phyloP scores from a whole-genome alignment of 1,140 invertebrate species.

The Meloidogyne chitwoodi region DNA sequence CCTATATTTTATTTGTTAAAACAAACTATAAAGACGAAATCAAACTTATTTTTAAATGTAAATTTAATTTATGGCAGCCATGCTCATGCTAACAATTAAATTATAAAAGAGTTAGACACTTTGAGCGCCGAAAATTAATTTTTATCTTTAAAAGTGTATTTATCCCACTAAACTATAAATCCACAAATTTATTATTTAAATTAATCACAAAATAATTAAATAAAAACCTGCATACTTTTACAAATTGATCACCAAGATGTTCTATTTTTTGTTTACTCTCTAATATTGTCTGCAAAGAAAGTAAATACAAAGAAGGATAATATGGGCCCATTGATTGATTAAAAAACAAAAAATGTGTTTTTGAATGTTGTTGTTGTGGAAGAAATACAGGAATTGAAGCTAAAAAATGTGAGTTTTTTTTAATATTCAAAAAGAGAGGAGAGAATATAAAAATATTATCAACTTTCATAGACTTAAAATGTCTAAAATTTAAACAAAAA shows the following conservation, averaged over 20 bases:
- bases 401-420: neutral
- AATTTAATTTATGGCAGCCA: slow-evolving; percentile 12
- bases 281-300: neutral
- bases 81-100: neutral
- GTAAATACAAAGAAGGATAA: neutral
- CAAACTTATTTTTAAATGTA: neutral
- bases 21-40: neutral
- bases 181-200: too few relatives aligned
- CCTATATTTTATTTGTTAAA: too few relatives aligned
- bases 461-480: too few relatives aligned
- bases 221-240: neutral
- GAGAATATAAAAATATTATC: too few relatives aligned
- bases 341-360: neutral
- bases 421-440: too few relatives aligned
- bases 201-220: neutral
- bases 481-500: neutral
- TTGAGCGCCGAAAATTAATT: neutral
- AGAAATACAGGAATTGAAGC: neutral
- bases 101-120: neutral
- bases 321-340: neutral
- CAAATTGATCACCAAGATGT: neutral
- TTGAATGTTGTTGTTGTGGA: neutral
- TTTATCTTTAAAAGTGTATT: neutral
- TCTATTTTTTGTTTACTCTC: slow-evolving; percentile 3
- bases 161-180: neutral